phyloP scores from a whole-genome alignment of 2,113 vertebrate species.

The Uria lomvia region DNA sequence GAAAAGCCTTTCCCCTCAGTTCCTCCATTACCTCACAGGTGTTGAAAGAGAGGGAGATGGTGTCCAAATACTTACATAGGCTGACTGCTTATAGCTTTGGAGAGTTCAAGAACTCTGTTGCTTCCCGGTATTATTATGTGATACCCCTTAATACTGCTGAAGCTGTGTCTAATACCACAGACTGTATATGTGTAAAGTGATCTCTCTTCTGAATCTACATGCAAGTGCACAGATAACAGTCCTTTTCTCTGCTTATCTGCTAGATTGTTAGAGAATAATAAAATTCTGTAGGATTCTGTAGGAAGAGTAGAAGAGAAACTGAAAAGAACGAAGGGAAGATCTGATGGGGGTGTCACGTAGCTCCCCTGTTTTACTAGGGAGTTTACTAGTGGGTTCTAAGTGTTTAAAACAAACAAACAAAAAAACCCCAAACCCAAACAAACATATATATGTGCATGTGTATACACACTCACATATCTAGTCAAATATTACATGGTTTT shows the following conservation, averaged over 20 bases:
- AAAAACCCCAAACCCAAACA: too few species aligned
- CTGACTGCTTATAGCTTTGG: not conserved
- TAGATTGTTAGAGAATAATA: not conserved
- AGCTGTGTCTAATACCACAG: not conserved
- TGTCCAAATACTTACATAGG: not conserved
- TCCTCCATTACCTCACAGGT: not conserved
- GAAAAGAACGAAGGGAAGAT: not conserved
- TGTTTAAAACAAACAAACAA: not conserved
- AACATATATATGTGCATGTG: too few species aligned
- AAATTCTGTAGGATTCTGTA: not conserved
- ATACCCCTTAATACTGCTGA: not conserved
- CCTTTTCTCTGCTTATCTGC: not conserved
- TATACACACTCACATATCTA: not conserved
- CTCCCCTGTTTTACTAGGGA: not conserved
- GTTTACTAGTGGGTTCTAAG: not conserved
- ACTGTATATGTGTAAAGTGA: not conserved
- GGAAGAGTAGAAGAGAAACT: not conserved
- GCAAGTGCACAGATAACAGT: not conserved
- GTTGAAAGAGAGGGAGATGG: not conserved
- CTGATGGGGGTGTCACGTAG: rapidly evolving
- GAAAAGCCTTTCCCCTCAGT: rapidly evolving
- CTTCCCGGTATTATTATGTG: not conserved
- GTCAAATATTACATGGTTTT: not conserved
- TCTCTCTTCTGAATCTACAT: not conserved
- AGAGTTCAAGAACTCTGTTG: not conserved